These are phyloP conservation scores for Bradypodion pumilum DNA, from an alignment of 2,797 vertebrate species.

Conservation along the genomic window DNA sequence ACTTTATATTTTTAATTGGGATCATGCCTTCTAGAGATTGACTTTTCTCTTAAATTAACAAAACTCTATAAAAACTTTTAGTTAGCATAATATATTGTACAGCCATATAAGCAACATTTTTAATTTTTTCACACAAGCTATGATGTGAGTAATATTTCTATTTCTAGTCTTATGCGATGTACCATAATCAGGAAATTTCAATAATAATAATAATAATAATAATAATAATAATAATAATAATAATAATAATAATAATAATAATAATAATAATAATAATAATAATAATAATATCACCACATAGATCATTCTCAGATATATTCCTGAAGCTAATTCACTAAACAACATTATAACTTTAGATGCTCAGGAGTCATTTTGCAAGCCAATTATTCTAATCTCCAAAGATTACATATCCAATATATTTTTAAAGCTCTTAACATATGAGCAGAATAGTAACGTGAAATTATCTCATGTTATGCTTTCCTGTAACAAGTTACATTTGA, in stretches of 20 bases:
- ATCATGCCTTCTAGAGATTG: neutral
- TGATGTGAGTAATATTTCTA: neutral
- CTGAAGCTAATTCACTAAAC: conserved; percentile 8
- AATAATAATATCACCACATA: neutral
- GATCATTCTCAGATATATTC: neutral
- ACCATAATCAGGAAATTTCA: neutral
- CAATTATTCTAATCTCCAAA: neutral
- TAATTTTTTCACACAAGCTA: neutral
- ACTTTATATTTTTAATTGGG: neutral
- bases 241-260: no score
- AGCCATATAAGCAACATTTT: neutral
- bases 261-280: no score
- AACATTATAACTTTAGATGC: neutral
- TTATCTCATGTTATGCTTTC: neutral
- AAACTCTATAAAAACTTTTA: neutral
- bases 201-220: neutral
- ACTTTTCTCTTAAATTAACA: neutral
- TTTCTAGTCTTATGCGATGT: neutral
- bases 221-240: no score
- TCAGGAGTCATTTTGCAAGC: conserved; percentile 21
- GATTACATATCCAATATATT: neutral
- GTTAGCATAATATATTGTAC: neutral
- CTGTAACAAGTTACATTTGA: neutral
- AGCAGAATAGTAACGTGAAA: neutral
- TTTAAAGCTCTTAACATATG: neutral